Evolutionary conservation across 2,113 vertebrate genomes (phyloP).

Genomic region (Rhinopithecus roxellana): DNA sequence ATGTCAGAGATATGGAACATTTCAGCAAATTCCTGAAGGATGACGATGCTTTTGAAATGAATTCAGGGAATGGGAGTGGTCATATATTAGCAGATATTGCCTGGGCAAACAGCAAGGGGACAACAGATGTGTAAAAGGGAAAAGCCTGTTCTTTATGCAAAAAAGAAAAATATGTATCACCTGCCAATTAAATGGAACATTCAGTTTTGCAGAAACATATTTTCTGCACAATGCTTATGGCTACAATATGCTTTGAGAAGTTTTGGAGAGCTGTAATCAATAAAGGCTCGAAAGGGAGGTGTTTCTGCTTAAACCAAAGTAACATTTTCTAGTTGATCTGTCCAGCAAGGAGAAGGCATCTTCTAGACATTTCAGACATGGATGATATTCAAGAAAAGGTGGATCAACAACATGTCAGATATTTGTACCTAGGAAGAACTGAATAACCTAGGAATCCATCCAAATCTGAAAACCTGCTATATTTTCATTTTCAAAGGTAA

Average conservation of each 20-base stretch:
- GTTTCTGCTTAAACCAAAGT: background rate
- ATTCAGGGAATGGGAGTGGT: background rate
- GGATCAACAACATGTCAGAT: background rate
- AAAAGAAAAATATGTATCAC: background rate
- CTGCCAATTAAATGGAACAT: background rate
- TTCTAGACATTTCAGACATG: background rate
- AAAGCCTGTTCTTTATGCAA: background rate
- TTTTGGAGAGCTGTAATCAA: background rate
- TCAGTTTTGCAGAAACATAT: background rate
- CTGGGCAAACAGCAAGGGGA: background rate
- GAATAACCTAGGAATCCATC: background rate
- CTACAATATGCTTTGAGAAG: background rate
- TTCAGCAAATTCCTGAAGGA: background rate
- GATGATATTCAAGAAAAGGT: background rate
- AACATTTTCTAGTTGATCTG: background rate
- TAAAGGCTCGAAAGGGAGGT: background rate
- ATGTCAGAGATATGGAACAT: background rate
- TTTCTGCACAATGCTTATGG: background rate
- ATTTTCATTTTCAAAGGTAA: background rate
- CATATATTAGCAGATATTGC: background rate
- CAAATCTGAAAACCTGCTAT: background rate
- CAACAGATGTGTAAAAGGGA: fast-evolving
- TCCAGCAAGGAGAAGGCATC: background rate
- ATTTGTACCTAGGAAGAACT: background rate
- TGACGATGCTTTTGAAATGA: background rate